Base-by-base conservation (phyloP, 92 coral and sea anemone species). In the Siderastrea siderea region DNA sequence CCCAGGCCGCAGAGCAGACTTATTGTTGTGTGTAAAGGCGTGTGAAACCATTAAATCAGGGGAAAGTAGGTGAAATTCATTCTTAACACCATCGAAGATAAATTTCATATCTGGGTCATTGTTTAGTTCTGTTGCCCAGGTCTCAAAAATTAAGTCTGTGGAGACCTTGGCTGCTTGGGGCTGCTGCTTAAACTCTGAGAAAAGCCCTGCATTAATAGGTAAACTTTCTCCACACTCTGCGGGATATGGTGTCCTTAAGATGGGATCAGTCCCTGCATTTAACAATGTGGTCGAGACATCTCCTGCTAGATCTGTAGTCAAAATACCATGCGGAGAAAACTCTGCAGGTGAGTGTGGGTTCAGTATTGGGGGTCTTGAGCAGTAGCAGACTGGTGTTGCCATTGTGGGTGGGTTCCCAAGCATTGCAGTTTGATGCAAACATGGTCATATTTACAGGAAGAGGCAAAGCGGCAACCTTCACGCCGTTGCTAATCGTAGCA, bases 141-240 rank as follows among this genome's bases (percentile, higher is more conserved):
- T 13, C 16, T 71, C 85, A 70, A 69, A 86, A 45, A 65, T 26
- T 69, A 86, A 78, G 90, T 86, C 90, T 55, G 84, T 77, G 79
- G 84, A 86, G 77, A 86, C 83, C 67, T 60, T 26, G 80, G 90
- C 90, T 78, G 84, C 90, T 46, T 69, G 5, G 85, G 84, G 90
- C 79, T 86, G 79, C 90, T 86, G 90, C 85, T 8, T 76, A 86
- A 14, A 55, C 45, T 86, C 80, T 15, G 55, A 70, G 38, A 68
- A 16, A 58, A 80, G 80, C 90, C 90, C 85, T 86, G 90, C 85
- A 2, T 60, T 3, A 44, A 60, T 5, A 15, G 55, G 70, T 60
- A 10, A n/a, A 15, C 55, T 78, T 45, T 78, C 55, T 13, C 70
- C 82, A 78, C 82, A 78, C 82, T 78, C 82, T 78, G 70, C 75